Base-by-base conservation (phyloP, 2,888 invertebrate species). In the Epinotia bilunana region DNA sequence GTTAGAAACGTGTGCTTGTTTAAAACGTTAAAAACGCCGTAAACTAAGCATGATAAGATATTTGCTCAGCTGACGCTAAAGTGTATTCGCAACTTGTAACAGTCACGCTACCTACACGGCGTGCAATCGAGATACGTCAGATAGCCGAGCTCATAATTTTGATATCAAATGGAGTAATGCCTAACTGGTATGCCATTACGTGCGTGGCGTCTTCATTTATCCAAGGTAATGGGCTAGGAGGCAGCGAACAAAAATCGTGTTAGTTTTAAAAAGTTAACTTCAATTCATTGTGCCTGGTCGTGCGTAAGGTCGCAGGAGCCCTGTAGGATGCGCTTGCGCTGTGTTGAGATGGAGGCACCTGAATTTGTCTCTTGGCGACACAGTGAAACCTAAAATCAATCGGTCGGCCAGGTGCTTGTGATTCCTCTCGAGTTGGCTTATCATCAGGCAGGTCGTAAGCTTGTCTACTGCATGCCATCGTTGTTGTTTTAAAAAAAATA, bases 91-190 rank as follows among this genome's bases (percentile, higher is more conserved):
- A 53, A 55, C 16, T 49, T 49, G 68, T 55, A 57, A 13, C 23
- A 23, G 49, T 64, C 72, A 65, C 63, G 49, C 46, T 69, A 69
- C 69, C 46, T 69, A 69, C 69, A 58, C 46, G n/a, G 28, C 67
- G 57, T 68, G 57, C 28, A 70, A 63, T 57, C 62, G 63, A 74
- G 69, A 74, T 74, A 69, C 55, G 68, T 57, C 13, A 23, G 62
- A 68, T 73, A 62, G 61, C 18, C 28, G 11, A 39, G 65, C 18
- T 67, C 28, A 20, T 73, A 68, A 68, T 68, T 61, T 68, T 68
- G 68, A 68, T 65, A 65, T 65, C 49, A 65, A 53, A 28, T 20
- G 58, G 58, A 65, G 58, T 60, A 49, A 58, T 71, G 63, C 43
- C 55, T 46, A 23, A 46, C 57, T 57, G 20, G 53, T 62, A 12